Evolutionary conservation across 2,888 invertebrate genomes (phyloP), one percentile per base, ranked within the genome.

Genomic region (Harpalus rubripes): DNA sequence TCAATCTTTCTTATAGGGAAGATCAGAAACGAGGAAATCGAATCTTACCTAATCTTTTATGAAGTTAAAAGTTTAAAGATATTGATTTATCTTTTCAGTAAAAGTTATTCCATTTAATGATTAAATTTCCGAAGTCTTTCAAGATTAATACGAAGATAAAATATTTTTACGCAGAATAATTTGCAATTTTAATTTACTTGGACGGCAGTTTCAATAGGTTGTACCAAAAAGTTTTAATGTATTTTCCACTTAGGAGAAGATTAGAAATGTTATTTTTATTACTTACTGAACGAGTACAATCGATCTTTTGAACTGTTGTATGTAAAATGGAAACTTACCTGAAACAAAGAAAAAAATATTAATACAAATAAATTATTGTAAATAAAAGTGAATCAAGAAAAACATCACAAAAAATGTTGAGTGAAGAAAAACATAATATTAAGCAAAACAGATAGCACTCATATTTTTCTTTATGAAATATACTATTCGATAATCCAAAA

Each of bases 181-280:
- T 68, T 68, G 68, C 68, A 68, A 68, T 68, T 68, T 68, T 68
- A 68, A 68, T 68, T 32, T 32, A 68, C 39, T n/a, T 39, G 39
- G 65, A 4, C 1, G 32, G n/a, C n/a, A 32, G n/a, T 1, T 26
- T n/a, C 26, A 26, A 63, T 26, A 63, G 63, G 26, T 59, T 7
- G 26, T 26, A 26, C 26, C 10, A 8, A 63, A 68, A 68, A 68
- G 68, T 68, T 68, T 68, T 68, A 41, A 68, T 68, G 39, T 68
- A 68, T 68, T 68, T 32, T n/a, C 15, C 68, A 68, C 26, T 68
- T 68, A 39, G 7, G 3, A 39, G 39, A 68, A 39, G 68, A 68
- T 39, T 32, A 68, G 41, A 68, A 39, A 68, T 68, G 68, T 68
- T 65, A 65, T 65, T 65, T 65, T 65, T 26, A 10, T 44, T 74